These are phyloP conservation scores for Callopanchax toddi DNA, from an alignment of 2,113 vertebrate genomes.

Conservation along the genomic window DNA sequence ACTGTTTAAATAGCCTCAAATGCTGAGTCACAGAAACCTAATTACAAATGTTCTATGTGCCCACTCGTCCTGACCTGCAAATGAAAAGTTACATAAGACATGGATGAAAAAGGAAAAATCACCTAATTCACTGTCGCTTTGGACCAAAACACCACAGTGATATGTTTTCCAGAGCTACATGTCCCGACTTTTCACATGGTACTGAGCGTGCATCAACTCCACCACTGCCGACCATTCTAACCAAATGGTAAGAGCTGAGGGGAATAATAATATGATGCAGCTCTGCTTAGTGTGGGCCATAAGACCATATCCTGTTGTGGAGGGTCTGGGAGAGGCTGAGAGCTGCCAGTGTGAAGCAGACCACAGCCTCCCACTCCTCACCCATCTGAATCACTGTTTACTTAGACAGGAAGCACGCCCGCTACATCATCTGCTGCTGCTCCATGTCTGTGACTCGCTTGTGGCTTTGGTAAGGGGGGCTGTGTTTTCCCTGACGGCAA, in stretches of 20 bases:
- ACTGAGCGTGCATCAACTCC: constrained; percentile 36
- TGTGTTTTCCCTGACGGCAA: constrained; percentile 64
- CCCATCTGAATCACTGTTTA: constrained; percentile 77
- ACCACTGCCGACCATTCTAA: constrained; percentile 30
- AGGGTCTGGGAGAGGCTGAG: constrained; percentile 60
- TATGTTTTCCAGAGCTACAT: constrained; percentile 60
- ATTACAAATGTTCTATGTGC: constrained; percentile 61
- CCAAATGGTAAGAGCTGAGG: constrained; percentile 34
- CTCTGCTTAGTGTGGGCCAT: constrained; percentile 49
- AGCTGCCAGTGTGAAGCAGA: constrained; percentile 55
- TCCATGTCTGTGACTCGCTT: constrained; percentile 70
- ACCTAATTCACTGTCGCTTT: constrained; percentile 43
- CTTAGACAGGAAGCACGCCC: constrained; percentile 70
- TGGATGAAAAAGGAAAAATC: constrained; percentile 38
- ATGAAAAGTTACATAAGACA: constrained; percentile 61
- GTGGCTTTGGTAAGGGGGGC: constrained; percentile 59
- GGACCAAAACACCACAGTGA: constrained; percentile 55
- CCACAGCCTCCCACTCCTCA: constrained; percentile 73
- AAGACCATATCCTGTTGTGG: constrained; percentile 77
- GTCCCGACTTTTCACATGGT: constrained; percentile 19
- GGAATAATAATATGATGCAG: constrained; percentile 65
- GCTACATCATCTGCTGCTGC: constrained; percentile 68
- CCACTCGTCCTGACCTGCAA: constrained; percentile 48
- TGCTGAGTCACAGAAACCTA: constrained; percentile 64
- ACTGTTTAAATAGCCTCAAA: constrained; percentile 39